Base-by-base conservation (phyloP, 2,888 invertebrate species). In the Parnassius glacialis region DNA sequence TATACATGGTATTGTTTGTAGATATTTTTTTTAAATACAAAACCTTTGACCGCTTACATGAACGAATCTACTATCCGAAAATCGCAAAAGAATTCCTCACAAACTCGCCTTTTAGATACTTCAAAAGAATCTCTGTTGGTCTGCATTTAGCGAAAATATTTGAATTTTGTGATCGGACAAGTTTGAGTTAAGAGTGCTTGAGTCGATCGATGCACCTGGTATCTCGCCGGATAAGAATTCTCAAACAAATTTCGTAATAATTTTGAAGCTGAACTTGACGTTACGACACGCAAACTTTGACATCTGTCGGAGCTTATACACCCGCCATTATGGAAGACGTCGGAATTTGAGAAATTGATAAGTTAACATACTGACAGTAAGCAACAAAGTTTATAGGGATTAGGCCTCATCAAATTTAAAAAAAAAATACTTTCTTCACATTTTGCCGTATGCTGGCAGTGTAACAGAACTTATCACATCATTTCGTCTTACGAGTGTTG, bases 71-170 rank as follows among this genome's bases (percentile, higher is more conserved):
- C 20, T 41, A 11, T 11, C 11, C 16, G 74, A 79, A 82, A 81
- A 76, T 75, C 70, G 68, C 65, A 67, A 75, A 76, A 78, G 72
- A 74, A 68, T 71, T 67, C 68, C 60, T 63, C 70, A 71, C 71
- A 74, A 76, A 79, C 71, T 75, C 73, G 65, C 69, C 69, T 78
- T 76, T 75, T 73, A 34, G 34, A 34, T 34, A 74, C 73, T 80
- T 80, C 81, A 81, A 84, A 76, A 80, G 74, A 71, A 67, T 67
- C 73, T 67, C 73, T 78, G 75, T 65, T 75, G 74, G 78, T 80
- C 76, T 78, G 74, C 77, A 78, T 79, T 84, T 78, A 80, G 79
- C 74, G 77, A 80, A 85, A 85, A 85, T 85, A 83, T 86, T 86
- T 79, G 83, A 81, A 85, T 83, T 75, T 78, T 76, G 78, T 80